Base-by-base conservation (phyloP, 1,140 invertebrate species). In the Drosophila triauraria region DNA sequence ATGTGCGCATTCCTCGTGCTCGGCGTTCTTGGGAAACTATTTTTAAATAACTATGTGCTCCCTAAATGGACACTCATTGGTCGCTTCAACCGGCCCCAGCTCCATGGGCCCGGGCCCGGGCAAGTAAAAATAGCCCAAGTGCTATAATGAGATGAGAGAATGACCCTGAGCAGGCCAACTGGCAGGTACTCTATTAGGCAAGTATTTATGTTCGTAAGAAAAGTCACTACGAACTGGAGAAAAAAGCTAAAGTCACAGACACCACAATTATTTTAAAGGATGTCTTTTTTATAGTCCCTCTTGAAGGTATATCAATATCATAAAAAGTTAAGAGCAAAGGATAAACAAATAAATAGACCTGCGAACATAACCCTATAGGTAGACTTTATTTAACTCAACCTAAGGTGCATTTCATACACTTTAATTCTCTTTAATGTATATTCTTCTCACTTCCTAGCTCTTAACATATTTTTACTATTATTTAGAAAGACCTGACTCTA, bases 41-140 rank as follows among this genome's bases (percentile, higher is more conserved):
- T 76, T 83, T 61, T 83, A 83, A 83, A 83, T 51, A 69, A 68
- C 35, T 40, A 80, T 76, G 80, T 54, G 64, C 60, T 47, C 80
- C 76, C 76, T 71, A 80, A 80, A 84, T 83, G 80, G 80, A 79
- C 47, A 75, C 80, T 75, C 80, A 82, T 76, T 84, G 75, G 64
- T 54, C 75, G 43, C 38, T 25, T 25, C 27, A 25, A 5, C 6
- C 27, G 23, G 38, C 56, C 43, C 30, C n/a, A 12, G 23, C 42
- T 42, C 25, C 44, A 50, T 20, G 40, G 43, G 27, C 27, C 44
- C 35, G 40, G 43, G 27, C 27, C 44, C 35, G 35, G 60, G 42
- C 57, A n/a, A 75, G 62, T 83, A 83, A 76, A 84, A 84, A 83
- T 83, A 83, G 76, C 64, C 38, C 46, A 50, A 56, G 56, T 48